Base-by-base conservation (phyloP, 2,888 invertebrate species). In the Pegoplata infirma region DNA sequence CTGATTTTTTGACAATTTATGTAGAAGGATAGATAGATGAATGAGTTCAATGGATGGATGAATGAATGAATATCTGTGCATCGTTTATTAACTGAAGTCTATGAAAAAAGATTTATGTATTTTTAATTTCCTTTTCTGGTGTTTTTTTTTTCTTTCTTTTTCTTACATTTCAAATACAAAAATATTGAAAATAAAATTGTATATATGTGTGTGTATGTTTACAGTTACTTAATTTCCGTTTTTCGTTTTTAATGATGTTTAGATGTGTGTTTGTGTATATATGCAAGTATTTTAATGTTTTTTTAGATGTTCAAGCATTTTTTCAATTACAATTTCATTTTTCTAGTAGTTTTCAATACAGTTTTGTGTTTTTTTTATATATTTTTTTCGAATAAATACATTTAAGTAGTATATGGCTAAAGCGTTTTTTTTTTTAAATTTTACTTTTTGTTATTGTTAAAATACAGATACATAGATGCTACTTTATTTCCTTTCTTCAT, bases 301-400 rank as follows among this genome's bases (percentile, higher is more conserved):
- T n/a, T n/a, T n/a, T n/a, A 25, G 14, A 25, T 53, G 47, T 55
- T 72, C n/a, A 72, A 76, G 59, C 71, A 66, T 66, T 76, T n/a
- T n/a, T 36, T 40, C 36, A 40, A 40, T 32, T 32, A 32, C 23
- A 67, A 73, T 28, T 28, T 73, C n/a, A n/a, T 51, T 32, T 64
- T 23, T 56, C 5, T 16, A 12, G 10, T 64, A 53, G 23, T 49
- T 25, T 28, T 59, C 25, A 55, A 5, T 64, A 55, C 36, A 21
- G 28, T 28, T n/a, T n/a, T n/a, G n/a, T n/a, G n/a, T n/a, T n/a
- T n/a, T n/a, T n/a, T n/a, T n/a, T n/a, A n/a, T n/a, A n/a, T n/a
- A n/a, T n/a, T 47, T 61, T 25, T 23, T 23, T 17, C 51, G 7
- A 14, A 58, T 73, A 58, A 56, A 58, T 55, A 53, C 58, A 59